phyloP scores from a whole-genome alignment of 2,888 invertebrate species.

The Aspidiotus destructor region DNA sequence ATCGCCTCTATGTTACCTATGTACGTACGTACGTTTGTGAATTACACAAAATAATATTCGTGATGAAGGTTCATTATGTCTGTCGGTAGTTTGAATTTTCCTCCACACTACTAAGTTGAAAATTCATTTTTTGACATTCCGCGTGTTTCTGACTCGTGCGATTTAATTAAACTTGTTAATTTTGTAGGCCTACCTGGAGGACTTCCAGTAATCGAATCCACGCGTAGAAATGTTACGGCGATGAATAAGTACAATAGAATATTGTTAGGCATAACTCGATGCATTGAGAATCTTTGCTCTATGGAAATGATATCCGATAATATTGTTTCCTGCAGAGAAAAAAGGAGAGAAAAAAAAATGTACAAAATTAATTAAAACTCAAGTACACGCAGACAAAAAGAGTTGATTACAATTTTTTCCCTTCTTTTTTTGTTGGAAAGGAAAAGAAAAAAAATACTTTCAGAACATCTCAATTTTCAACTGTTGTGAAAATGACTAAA shows the following conservation, averaged over 20 bases:
- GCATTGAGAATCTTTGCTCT: slow-evolving; percentile 7
- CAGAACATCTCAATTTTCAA: too few relatives aligned
- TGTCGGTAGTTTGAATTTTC: too few relatives aligned
- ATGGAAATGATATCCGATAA: slow-evolving; percentile 17
- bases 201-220: slow-evolving; percentile 13
- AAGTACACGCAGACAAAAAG: too few relatives aligned
- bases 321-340: slow-evolving; percentile 13
- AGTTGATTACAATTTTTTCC: neutral
- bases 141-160: neutral
- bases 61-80: too few relatives aligned
- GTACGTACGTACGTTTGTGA: too few relatives aligned
- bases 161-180: neutral
- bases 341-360: neutral
- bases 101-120: too few relatives aligned
- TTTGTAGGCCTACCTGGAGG: slow-evolving; percentile 19
- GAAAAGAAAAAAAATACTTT: too few relatives aligned
- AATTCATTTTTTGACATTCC: neutral
- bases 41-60: too few relatives aligned
- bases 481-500: too few relatives aligned
- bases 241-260: slow-evolving; percentile 7
- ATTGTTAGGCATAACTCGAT: slow-evolving; percentile 21
- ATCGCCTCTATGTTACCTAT: too few relatives aligned
- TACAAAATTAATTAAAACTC: too few relatives aligned
- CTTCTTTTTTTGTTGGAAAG: neutral
- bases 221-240: neutral